Evolutionary conservation across 2,888 invertebrate genomes (phyloP).

Genomic region (Nezara viridula): DNA sequence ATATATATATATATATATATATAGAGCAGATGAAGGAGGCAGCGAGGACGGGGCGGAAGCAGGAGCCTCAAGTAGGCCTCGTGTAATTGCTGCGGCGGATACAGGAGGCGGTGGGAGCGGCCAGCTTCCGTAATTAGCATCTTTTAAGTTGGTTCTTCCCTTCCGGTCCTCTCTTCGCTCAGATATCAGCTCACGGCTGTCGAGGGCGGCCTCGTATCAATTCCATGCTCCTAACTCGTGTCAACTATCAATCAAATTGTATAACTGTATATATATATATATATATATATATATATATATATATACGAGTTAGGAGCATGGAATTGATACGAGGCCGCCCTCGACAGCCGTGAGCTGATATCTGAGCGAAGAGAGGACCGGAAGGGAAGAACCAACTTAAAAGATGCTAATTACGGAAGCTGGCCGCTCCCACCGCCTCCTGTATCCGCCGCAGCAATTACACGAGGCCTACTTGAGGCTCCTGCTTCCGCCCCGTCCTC

Average conservation of each 20-base stretch:
- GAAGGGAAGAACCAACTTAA: background rate
- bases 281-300: too few relatives aligned
- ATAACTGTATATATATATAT: too few relatives aligned
- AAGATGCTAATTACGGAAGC: background rate
- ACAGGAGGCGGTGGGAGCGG: background rate
- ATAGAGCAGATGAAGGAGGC: background rate
- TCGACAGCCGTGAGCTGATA: too few relatives aligned
- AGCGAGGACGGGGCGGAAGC: background rate
- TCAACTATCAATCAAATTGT: too few relatives aligned
- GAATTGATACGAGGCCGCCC: too few relatives aligned
- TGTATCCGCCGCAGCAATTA: background rate
- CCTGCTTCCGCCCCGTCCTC: background rate
- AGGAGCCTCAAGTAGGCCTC: background rate
- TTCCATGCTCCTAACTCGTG: too few relatives aligned
- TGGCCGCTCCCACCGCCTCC: background rate
- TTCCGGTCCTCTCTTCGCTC: background rate
- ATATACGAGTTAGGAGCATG: too few relatives aligned
- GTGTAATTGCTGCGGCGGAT: background rate
- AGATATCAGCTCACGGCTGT: too few relatives aligned
- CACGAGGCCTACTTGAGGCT: background rate
- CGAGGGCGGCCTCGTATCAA: too few relatives aligned
- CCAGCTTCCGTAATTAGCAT: background rate
- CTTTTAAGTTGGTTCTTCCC: background rate
- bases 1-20: too few relatives aligned
- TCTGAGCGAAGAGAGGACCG: background rate